These are phyloP conservation scores for Andrena cerasifolii DNA, from an alignment of 1,140 invertebrate genomes.

Conservation along the genomic window DNA sequence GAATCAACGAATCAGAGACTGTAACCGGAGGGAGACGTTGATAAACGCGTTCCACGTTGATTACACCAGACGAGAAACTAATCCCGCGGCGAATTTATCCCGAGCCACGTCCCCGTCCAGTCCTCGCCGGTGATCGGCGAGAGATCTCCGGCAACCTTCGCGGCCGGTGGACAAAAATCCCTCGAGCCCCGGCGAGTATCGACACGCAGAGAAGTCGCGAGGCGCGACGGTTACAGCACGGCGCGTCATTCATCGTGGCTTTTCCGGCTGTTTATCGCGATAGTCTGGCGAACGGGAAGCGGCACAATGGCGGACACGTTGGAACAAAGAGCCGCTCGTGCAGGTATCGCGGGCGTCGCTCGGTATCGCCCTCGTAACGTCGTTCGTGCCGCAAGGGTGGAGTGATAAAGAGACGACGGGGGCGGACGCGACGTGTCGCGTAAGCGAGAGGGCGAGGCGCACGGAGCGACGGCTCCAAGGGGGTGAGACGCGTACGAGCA, in stretches of 20 bases:
- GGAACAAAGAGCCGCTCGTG: slow-evolving; percentile 34
- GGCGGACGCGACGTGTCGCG: slow-evolving; percentile 5
- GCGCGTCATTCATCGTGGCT: slow-evolving; percentile 63
- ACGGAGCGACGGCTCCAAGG: slow-evolving; percentile 52
- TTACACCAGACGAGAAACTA: no score
- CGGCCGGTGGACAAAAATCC: slow-evolving; percentile 23
- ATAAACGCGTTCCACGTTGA: slow-evolving; percentile 2
- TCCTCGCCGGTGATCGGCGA: no score
- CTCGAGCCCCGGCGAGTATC: slow-evolving; percentile 15
- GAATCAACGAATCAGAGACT: neutral
- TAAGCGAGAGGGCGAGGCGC: slow-evolving; percentile 12
- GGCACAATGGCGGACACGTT: slow-evolving; percentile 65
- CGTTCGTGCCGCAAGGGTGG: slow-evolving; percentile 57
- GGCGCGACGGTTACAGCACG: slow-evolving; percentile 49
- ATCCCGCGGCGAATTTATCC: no score
- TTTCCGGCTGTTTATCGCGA: slow-evolving; percentile 71
- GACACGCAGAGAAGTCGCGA: slow-evolving; percentile 44
- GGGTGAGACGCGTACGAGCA: slow-evolving; percentile 23
- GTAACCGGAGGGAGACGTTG: neutral
- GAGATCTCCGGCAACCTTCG: neutral
- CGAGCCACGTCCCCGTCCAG: no score
- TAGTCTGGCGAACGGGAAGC: slow-evolving; percentile 67
- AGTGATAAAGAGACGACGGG: slow-evolving; percentile 63
- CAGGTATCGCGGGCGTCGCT: slow-evolving; percentile 54
- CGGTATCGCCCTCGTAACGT: slow-evolving; percentile 66